phyloP scores from a whole-genome alignment of 2,888 invertebrate genomes.

The Orgyia antiqua region DNA sequence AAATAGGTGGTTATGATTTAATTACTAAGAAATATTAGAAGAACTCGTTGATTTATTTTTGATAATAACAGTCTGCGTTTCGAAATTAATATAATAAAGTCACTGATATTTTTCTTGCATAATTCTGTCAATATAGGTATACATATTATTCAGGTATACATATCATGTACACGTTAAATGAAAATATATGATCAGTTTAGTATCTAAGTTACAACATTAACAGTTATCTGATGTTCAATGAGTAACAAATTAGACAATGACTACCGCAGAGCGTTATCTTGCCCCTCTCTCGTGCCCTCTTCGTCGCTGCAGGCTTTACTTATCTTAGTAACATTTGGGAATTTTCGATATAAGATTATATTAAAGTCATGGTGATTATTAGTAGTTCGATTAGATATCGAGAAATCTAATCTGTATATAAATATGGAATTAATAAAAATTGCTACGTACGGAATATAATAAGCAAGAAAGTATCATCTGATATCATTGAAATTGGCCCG shows the following conservation, averaged over 20 bases:
- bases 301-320: conserved; percentile 31
- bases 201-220: conserved; percentile 37
- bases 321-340: conserved; percentile 34
- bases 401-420: conserved; percentile 2
- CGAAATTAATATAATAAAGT: too few species aligned
- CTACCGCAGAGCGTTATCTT: conserved; percentile 47
- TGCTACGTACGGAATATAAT: too few species aligned
- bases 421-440: not conserved
- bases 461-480: too few species aligned
- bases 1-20: not conserved
- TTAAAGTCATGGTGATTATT: conserved; percentile 18
- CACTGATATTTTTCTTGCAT: too few species aligned
- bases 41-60: too few species aligned
- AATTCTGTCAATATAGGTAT: too few species aligned
- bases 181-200: conserved; percentile 22
- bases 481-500: too few species aligned
- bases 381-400: conserved; percentile 15
- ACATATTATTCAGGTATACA: too few species aligned
- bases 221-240: conserved; percentile 55
- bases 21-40: not conserved
- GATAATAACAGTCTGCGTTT: too few species aligned
- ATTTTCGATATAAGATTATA: conserved; percentile 24
- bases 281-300: conserved; percentile 29
- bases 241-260: conserved; percentile 61
- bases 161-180: too few species aligned